These are phyloP conservation scores for Serripes groenlandicus DNA, from an alignment of 2,888 invertebrate genomes.

Conservation along the genomic window DNA sequence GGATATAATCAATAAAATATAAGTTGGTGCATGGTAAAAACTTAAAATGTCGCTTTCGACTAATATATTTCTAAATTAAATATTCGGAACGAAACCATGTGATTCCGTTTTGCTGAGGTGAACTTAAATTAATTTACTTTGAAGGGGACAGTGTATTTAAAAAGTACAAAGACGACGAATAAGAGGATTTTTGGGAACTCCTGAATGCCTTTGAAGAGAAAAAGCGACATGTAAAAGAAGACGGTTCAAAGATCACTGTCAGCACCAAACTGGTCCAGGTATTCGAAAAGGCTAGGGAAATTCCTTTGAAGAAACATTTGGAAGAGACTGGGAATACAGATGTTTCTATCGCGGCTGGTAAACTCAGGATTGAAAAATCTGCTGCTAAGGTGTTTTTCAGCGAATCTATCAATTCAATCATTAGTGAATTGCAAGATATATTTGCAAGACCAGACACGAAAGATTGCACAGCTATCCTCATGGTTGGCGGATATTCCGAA, in stretches of 20 bases:
- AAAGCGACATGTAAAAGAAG: not conserved
- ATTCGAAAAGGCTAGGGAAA: slow-evolving; percentile 1
- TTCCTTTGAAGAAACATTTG: not conserved
- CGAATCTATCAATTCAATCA: slow-evolving; percentile 5
- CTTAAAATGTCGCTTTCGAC: no score
- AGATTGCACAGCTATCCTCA: slow-evolving; percentile 1
- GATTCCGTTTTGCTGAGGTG: no score
- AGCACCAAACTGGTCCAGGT: not conserved
- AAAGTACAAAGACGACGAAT: not conserved
- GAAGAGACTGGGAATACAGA: not conserved
- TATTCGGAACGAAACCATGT: no score
- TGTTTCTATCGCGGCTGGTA: not conserved
- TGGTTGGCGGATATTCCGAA: slow-evolving; percentile 11
- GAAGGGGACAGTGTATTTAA: not conserved
- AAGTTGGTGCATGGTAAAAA: no score
- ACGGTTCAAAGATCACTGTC: not conserved
- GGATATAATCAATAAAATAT: no score
- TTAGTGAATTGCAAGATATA: not conserved
- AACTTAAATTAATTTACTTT: not conserved
- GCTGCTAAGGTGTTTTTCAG: not conserved
- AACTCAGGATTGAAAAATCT: not conserved
- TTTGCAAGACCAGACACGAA: not conserved
- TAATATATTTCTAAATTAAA: no score
- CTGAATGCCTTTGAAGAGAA: not conserved
- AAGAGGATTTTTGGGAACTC: slow-evolving; percentile 11